These are phyloP conservation scores for Podilymbus podiceps DNA, from an alignment of 2,113 vertebrate species.

Conservation along the genomic window DNA sequence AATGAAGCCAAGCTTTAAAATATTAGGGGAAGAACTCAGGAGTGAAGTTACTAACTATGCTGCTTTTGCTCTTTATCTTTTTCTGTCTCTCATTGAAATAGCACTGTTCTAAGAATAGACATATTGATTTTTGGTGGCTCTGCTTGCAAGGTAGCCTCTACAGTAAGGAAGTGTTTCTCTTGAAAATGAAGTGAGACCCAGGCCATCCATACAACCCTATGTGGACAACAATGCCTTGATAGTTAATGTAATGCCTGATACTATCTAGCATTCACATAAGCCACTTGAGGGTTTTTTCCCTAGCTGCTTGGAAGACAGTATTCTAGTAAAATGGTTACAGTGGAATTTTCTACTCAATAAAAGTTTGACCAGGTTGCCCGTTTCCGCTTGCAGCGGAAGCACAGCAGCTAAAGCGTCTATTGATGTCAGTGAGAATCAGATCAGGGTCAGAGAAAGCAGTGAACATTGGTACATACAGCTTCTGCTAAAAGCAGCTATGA, in stretches of 20 bases:
- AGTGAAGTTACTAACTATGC: background rate
- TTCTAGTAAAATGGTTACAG: background rate
- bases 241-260: background rate
- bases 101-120: background rate
- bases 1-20: background rate
- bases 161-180: background rate
- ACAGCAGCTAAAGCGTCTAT: rapidly evolving
- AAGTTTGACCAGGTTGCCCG: background rate
- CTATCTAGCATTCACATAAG: background rate
- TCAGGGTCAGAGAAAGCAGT: background rate
- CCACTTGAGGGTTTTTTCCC: background rate
- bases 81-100: background rate
- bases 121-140: background rate
- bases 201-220: background rate
- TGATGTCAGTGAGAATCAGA: background rate
- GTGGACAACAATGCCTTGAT: background rate
- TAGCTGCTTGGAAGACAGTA: background rate
- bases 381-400: rapidly evolving
- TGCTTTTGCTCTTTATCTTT: background rate
- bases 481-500: background rate
- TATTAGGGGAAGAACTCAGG: background rate
- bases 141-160: background rate
- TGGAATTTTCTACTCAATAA: background rate
- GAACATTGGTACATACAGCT: background rate
- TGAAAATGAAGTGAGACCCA: background rate